Base-by-base conservation (phyloP, 1,140 invertebrate genomes). In the Pseudomyrmex cubaensis region DNA sequence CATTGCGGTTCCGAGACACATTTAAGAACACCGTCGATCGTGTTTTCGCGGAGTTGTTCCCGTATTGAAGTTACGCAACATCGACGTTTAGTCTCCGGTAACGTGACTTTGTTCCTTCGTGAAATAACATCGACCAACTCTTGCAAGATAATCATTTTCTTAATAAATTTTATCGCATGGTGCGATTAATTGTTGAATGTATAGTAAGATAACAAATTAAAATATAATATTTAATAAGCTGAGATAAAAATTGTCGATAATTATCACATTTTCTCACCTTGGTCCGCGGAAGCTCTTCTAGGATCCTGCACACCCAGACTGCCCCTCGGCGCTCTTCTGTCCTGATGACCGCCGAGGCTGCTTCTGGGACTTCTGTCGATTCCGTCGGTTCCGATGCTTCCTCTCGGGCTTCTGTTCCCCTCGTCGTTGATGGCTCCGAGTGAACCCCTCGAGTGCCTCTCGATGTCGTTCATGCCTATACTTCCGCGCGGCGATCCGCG, bases 301-400 rank as follows among this genome's bases (percentile, higher is more conserved):
- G 95, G 95, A 80, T 96, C 96, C 92, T 96, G 96, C 83, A 95
- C 95, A 3, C 95, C 95, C 13, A 96, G 82, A 87, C 95, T 96
- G 72, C 95, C 95, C 85, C 96, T 94, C 0, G 95, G 95, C 83
- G 95, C 95, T 75, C 95, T 94, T 61, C 94, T 92, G 0, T 95
- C 93, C 25, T 95, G 94, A 48, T 93, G 85, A 0, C 95, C 94
- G 13, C 92, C 93, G 2, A 96, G 85, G 82, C 93, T 94, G 15
- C 93, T 94, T 74, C 92, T 93, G 44, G 95, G 88, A 89, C 95
- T 95, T 20, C 95, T 93, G 72, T 95, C 95, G 87, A 91, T 93
- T 3, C 50, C 25, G 72, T 90, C 95, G 77, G 83, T 93, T 82
- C 83, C 95, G 52, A 96, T 94, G 85, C 95, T 96, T 0, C 96